phyloP scores from a whole-genome alignment of 2,113 vertebrate genomes.

The Daubentonia madagascariensis region DNA sequence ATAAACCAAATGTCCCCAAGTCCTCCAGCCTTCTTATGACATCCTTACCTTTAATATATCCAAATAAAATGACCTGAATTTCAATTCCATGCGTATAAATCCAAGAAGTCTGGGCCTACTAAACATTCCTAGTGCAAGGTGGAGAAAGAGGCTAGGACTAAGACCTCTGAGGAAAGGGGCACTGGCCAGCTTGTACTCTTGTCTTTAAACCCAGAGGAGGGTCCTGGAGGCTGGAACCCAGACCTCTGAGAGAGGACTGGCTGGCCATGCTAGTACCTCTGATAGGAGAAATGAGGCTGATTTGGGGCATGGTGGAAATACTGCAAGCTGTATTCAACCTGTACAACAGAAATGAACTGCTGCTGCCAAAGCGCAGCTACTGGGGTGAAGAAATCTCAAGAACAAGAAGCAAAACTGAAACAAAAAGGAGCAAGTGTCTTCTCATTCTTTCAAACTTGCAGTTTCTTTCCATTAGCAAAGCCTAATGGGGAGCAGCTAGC shows the following conservation, averaged over 20 bases:
- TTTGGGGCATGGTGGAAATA: neutral
- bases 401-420: neutral
- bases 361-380: neutral
- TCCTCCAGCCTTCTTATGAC: neutral
- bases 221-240: neutral
- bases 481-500: neutral
- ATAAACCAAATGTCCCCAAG: neutral
- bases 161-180: neutral
- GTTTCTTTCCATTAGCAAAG: neutral
- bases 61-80: neutral
- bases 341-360: neutral
- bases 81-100: neutral
- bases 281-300: neutral
- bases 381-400: neutral
- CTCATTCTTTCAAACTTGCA: neutral
- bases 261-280: neutral
- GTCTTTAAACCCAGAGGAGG: neutral
- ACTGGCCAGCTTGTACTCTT: neutral
- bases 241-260: neutral
- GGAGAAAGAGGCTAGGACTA: neutral
- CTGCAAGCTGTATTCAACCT: neutral
- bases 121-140: neutral
- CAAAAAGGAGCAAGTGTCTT: neutral
- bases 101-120: neutral
- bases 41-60: neutral